Evolutionary conservation across 2,888 invertebrate genomes (phyloP).

Genomic region (Scaptomyza flava): DNA sequence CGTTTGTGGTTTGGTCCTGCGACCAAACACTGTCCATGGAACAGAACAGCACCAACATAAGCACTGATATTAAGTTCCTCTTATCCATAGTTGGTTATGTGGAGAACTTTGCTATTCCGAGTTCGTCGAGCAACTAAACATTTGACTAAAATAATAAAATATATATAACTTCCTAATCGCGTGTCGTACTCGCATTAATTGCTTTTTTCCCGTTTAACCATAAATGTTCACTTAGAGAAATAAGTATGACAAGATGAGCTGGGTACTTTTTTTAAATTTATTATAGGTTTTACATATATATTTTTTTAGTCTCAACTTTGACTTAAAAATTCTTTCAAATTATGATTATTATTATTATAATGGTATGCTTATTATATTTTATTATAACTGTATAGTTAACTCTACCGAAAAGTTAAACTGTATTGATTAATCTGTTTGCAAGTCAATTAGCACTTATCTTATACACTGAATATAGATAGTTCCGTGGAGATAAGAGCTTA

Average conservation of each 20-base stretch:
- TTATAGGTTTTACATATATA: too few species aligned
- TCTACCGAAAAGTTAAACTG: not conserved
- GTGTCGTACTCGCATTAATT: slow-evolving; percentile 10
- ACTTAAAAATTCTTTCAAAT: too few species aligned
- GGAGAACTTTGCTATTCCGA: not conserved
- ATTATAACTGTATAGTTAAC: not conserved
- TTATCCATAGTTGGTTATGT: slow-evolving; percentile 12
- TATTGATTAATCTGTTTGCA: slow-evolving; percentile 16
- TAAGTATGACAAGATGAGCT: too few species aligned
- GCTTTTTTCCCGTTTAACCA: not conserved
- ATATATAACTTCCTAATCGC: slow-evolving; percentile 5
- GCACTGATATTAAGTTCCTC: slow-evolving; percentile 9
- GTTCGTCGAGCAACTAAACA: slow-evolving; percentile 20
- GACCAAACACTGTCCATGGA: slow-evolving; percentile 7
- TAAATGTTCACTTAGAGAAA: slow-evolving; percentile 10
- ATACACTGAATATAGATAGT: not conserved
- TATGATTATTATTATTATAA: too few species aligned
- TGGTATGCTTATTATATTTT: not conserved
- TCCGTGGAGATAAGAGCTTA: slow-evolving; percentile 15
- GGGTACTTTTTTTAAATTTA: too few species aligned
- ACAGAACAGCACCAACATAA: slow-evolving; percentile 29
- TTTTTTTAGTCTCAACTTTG: too few species aligned
- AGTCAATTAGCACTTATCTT: slow-evolving; percentile 31
- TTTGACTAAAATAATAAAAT: slow-evolving; percentile 23
- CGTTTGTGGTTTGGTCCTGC: not conserved